Percentiles rank a stretch among this genome's conserved stretches.
phyloP scores from a whole-genome alignment of 2,797 vertebrate genomes.

The Sebastes iracundus region DNA sequence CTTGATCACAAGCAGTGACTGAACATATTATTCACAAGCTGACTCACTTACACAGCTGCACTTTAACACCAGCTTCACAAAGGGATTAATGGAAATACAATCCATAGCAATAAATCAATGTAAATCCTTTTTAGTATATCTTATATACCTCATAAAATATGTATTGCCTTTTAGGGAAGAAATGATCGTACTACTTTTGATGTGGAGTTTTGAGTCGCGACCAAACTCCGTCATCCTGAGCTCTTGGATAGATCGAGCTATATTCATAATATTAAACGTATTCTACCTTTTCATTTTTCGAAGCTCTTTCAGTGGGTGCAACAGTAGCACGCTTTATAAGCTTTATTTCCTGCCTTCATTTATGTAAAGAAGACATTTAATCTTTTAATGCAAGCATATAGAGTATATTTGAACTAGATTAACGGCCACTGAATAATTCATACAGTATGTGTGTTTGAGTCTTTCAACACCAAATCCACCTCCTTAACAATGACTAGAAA shows the following conservation, averaged over 20 bases:
- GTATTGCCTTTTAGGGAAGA: not conserved
- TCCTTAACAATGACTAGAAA: not conserved
- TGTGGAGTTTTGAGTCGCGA: not conserved
- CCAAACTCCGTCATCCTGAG: not conserved
- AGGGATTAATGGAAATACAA: not conserved
- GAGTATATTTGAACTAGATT: not conserved
- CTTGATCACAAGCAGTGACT: not conserved
- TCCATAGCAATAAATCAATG: not conserved
- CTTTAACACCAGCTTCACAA: not conserved
- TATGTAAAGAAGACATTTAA: slow-evolving; percentile 20
- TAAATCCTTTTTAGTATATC: too few species aligned
- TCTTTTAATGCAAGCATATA: slow-evolving; percentile 2
- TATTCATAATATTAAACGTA: not conserved
- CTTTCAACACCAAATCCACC: not conserved
- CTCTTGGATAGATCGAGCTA: not conserved
- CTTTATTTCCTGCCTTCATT: slow-evolving; percentile 1
- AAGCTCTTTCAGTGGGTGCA: not conserved
- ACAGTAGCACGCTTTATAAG: not conserved
- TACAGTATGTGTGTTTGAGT: not conserved
- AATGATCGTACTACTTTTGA: not conserved
- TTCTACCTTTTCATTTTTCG: not conserved
- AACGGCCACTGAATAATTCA: slow-evolving; percentile 29
- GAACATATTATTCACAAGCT: not conserved
- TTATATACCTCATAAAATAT: not conserved
- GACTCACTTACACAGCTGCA: not conserved